These are phyloP conservation scores for Anoplophora glabripennis DNA, from an alignment of 1,140 invertebrate species.

Conservation along the genomic window DNA sequence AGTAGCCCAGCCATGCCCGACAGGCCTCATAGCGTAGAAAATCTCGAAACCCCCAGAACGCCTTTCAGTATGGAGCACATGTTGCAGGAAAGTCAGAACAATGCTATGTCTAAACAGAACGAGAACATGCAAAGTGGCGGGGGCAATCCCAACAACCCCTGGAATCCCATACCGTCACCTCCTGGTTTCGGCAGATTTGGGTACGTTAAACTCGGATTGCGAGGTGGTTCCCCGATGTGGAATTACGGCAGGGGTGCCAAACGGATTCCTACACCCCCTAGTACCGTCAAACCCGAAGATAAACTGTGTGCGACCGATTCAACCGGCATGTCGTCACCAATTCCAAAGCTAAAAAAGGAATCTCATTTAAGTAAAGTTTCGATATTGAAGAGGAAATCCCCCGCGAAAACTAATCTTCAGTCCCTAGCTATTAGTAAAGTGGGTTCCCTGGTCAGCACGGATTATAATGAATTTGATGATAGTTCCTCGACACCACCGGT, in stretches of 20 bases:
- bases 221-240: slow-evolving; percentile 74
- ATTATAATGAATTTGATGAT: slow-evolving; percentile 65
- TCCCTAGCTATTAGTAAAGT: slow-evolving; percentile 51
- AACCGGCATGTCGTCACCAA: background rate
- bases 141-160: slow-evolving; percentile 49
- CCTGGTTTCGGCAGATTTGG: slow-evolving; percentile 53
- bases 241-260: slow-evolving; percentile 46
- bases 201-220: slow-evolving; percentile 61
- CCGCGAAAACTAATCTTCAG: slow-evolving; percentile 53
- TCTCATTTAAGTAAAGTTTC: slow-evolving; percentile 57
- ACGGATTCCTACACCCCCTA: slow-evolving; percentile 39
- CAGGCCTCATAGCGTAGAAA: slow-evolving; percentile 58
- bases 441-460: slow-evolving; percentile 58
- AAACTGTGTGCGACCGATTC: background rate
- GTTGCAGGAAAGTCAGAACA: slow-evolving; percentile 19
- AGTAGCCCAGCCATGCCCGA: slow-evolving; percentile 58
- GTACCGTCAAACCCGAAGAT: slow-evolving; percentile 5
- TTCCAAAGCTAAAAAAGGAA: slow-evolving; percentile 44
- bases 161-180: slow-evolving; percentile 54
- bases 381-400: slow-evolving; percentile 55
- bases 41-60: slow-evolving; percentile 56
- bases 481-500: slow-evolving; percentile 59
- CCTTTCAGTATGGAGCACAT: slow-evolving; percentile 34
- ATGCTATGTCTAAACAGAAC: background rate
- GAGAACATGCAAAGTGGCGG: slow-evolving; percentile 31